Evolutionary conservation across 1,140 invertebrate species (phyloP).

Genomic region (Zaprionus capensis): DNA sequence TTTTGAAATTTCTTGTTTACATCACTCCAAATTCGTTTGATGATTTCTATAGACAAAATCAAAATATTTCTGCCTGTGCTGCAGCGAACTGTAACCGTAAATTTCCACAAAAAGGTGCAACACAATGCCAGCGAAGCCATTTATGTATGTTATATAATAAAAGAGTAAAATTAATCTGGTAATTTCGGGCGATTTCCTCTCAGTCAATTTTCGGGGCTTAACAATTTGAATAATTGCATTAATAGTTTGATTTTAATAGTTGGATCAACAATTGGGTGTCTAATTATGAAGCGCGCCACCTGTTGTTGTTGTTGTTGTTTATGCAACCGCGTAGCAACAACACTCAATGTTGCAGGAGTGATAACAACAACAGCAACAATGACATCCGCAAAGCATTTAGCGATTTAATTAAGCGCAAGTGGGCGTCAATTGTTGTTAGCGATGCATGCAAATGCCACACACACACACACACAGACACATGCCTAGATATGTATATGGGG

Average conservation of each 20-base stretch:
- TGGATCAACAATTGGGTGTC: slow-evolving; percentile 20
- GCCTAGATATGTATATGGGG: not conserved
- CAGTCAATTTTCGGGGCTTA: slow-evolving; percentile 1
- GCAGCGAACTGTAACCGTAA: no score
- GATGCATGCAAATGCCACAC: slow-evolving; percentile 18
- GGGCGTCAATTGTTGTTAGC: slow-evolving; percentile 46
- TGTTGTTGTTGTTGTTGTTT: slow-evolving; percentile 8
- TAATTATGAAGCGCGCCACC: not conserved
- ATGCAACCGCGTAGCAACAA: slow-evolving; percentile 19
- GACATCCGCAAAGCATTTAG: slow-evolving; percentile 68
- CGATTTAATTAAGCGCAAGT: slow-evolving; percentile 72
- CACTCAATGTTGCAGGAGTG: slow-evolving; percentile 18
- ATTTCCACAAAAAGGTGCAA: no score
- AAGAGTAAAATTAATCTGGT: not conserved
- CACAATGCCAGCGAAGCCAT: not conserved
- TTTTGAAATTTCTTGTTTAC: no score
- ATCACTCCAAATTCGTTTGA: no score
- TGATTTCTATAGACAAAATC: no score
- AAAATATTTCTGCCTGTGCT: no score
- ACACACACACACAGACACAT: not conserved
- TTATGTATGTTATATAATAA: not conserved
- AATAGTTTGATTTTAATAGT: slow-evolving; percentile 12
- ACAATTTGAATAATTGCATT: slow-evolving; percentile 11
- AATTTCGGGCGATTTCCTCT: not conserved
- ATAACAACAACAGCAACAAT: slow-evolving; percentile 25